A percentile compares a stretch with the other conserved stretches of the same genome.
Evolutionary conservation across 2,888 invertebrate genomes (phyloP).

Genomic region (Sabatieria punctata): DNA sequence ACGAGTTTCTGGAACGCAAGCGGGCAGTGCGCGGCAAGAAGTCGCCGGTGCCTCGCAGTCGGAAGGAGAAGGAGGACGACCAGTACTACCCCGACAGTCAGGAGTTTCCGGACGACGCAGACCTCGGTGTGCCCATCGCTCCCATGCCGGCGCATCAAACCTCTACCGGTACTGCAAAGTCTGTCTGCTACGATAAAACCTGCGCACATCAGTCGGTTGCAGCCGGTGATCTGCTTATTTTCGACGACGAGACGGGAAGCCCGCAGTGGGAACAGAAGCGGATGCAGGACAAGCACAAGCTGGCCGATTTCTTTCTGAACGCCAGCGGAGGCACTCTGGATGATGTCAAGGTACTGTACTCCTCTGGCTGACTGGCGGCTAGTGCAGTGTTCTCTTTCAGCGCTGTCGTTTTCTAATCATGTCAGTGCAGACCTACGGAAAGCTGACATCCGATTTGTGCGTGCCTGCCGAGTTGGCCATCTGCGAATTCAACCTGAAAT

Average conservation of each 20-base stretch:
- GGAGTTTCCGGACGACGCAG: not conserved
- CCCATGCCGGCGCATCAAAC: too few relatives aligned
- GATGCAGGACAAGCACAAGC: not conserved
- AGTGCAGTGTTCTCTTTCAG: not conserved
- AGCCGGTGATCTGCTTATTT: too few relatives aligned
- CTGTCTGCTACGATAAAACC: too few relatives aligned
- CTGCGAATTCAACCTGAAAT: not conserved
- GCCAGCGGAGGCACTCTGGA: not conserved
- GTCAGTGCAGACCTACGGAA: constrained; percentile 1
- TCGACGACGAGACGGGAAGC: not conserved
- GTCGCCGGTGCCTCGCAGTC: not conserved
- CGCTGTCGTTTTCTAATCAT: constrained; percentile 5
- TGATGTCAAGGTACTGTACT: constrained; percentile 2
- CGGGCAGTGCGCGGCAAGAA: not conserved
- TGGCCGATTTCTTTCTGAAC: not conserved
- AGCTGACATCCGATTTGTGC: not conserved
- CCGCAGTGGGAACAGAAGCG: not conserved
- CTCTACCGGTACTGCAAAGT: too few relatives aligned
- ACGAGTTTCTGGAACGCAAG: constrained; percentile 1
- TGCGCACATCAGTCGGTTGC: too few relatives aligned
- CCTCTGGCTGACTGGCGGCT: too few relatives aligned
- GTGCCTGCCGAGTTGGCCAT: constrained; percentile 2
- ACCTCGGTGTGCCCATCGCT: too few relatives aligned
- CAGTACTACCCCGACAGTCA: not conserved
- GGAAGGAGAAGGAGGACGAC: not conserved